Base-by-base conservation (phyloP, 2,888 invertebrate species). In the Lithophane socia region DNA sequence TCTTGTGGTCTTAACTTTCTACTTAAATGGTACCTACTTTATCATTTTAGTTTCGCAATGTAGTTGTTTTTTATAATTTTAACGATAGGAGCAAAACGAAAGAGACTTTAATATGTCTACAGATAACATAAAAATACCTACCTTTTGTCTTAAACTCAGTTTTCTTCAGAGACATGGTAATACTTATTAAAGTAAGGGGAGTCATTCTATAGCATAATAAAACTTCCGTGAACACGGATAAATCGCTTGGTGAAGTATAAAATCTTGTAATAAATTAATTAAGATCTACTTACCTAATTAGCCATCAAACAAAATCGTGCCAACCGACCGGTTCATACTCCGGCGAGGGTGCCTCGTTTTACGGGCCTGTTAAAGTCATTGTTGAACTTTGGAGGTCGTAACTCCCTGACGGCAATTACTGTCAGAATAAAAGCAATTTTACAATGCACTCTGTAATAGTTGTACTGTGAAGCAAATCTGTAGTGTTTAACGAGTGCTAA, bases 311-410 rank as follows among this genome's bases (percentile, higher is more conserved):
- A 89, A 90, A 90, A 92, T 92, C 90, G 89, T 87, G 88, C 77
- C 85, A 86, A 84, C 86, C 88, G 84, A 85, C 88, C 86, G 88
- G 89, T 89, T 89, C 87, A 90, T 90, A 66, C 52, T 68, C 60
- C 49, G 54, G 88, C 84, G 87, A 90, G 89, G 86, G 89, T 49
- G 89, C 84, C 86, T 87, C 89, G 88, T 91, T 93, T 94, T 92
- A 94, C 91, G 90, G 88, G 82, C 87, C 91, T 92, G 92, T 92
- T 92, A 93, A 90, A 93, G 90, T 90, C 92, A 91, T 92, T 93
- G 93, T 92, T 91, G 89, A 94, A 94, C 90, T 94, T 94, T 88
- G 86, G 77, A 87, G 88, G 87, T 90, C 90, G 88, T 92, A 90
- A 91, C 91, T 92, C 83, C 85, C 81, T 83, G 86, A 79, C 81